Evolutionary conservation across 1,140 invertebrate genomes (phyloP).

Genomic region (Physella acuta): DNA sequence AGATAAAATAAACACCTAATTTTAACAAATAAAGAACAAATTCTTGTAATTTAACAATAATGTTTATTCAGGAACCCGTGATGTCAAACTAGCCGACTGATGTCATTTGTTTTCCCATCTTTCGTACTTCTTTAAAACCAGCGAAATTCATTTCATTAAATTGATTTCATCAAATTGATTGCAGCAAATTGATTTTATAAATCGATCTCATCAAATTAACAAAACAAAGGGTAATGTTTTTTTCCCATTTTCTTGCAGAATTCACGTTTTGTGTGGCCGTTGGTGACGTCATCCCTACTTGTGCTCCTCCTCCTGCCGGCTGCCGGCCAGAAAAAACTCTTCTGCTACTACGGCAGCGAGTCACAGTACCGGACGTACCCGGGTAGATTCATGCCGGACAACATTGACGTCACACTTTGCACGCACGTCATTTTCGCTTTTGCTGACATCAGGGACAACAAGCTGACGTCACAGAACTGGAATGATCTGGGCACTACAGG

Average conservation of each 20-base stretch:
- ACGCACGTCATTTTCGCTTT: constrained; percentile 81
- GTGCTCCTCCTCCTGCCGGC: background rate
- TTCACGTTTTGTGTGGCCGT: background rate
- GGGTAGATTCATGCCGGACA: constrained; percentile 64
- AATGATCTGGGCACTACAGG: constrained; percentile 25
- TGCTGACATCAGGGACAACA: constrained; percentile 63
- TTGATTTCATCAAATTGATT: too few relatives aligned
- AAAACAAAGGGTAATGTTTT: too few relatives aligned
- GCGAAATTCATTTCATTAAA: too few relatives aligned
- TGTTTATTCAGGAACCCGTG: too few relatives aligned
- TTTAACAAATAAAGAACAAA: too few relatives aligned
- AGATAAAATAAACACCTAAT: too few relatives aligned
- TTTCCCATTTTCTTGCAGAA: background rate
- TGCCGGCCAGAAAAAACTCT: constrained; percentile 27
- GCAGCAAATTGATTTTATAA: too few relatives aligned
- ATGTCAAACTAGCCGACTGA: too few relatives aligned
- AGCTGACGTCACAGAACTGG: constrained; percentile 20
- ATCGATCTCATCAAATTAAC: too few relatives aligned
- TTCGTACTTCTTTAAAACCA: too few relatives aligned
- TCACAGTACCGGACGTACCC: constrained; percentile 37
- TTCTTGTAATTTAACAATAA: too few relatives aligned
- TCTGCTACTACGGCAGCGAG: constrained; percentile 54
- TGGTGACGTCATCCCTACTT: background rate
- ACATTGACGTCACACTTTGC: constrained; percentile 73
- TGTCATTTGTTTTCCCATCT: too few relatives aligned